Evolutionary conservation across 2,113 vertebrate species (phyloP).

Genomic region (Dicerorhinus sumatrensis): DNA sequence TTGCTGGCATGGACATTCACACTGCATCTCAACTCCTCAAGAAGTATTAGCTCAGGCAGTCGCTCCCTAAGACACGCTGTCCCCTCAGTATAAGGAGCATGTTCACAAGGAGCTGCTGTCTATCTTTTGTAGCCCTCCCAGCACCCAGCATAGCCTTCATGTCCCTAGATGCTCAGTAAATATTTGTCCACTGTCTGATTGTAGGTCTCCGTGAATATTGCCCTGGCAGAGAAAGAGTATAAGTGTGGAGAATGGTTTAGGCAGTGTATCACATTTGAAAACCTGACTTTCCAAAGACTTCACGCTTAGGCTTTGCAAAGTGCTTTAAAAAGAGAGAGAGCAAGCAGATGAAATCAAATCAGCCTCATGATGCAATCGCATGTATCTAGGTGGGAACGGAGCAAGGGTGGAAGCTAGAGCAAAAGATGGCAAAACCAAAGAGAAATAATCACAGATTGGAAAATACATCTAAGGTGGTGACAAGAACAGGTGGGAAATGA

Average conservation of each 20-base stretch:
- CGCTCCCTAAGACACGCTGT: neutral
- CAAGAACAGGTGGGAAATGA: neutral
- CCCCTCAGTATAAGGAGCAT: neutral
- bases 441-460: neutral
- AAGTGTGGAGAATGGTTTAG: neutral
- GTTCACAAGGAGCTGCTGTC: neutral
- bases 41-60: neutral
- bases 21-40: neutral
- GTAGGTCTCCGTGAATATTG: neutral
- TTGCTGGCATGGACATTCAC: neutral
- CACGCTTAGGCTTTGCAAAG: neutral
- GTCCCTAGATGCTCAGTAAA: neutral
- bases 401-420: neutral
- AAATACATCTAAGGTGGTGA: neutral
- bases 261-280: neutral
- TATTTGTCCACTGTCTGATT: neutral
- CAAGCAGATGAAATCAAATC: constrained; percentile 3
- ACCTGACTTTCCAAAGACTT: constrained; percentile 37
- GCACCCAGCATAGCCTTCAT: neutral
- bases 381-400: neutral
- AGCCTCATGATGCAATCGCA: neutral
- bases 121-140: neutral
- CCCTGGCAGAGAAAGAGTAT: neutral
- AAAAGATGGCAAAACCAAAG: neutral
- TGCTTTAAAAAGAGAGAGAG: neutral